A percentile compares a stretch with the other conserved stretches of the same genome.
Evolutionary conservation across 2,888 invertebrate species (phyloP).

Genomic region (Antheraea yamamai): DNA sequence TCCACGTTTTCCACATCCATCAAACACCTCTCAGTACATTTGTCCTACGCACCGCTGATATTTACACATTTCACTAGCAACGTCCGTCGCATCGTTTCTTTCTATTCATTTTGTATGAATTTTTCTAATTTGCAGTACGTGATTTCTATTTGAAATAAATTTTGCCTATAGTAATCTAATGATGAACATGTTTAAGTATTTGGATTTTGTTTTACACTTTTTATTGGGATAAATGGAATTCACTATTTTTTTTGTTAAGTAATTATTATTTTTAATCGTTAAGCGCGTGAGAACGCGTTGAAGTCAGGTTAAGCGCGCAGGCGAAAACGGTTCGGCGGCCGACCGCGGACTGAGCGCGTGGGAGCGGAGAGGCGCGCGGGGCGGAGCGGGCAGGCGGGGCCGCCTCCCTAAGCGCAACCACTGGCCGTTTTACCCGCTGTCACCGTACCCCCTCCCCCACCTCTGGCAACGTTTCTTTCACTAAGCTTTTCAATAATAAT

Average conservation of each 20-base stretch:
- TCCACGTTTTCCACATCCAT: conserved; percentile 78
- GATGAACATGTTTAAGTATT: background rate
- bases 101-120: conserved; percentile 33
- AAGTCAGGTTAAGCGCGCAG: conserved; percentile 38
- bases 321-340: conserved; percentile 60
- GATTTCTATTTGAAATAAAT: background rate
- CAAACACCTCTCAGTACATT: conserved; percentile 62
- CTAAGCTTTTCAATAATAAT: conserved; percentile 68
- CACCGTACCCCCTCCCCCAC: conserved; percentile 53
- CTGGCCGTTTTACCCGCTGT: conserved; percentile 72
- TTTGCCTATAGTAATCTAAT: background rate
- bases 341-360: conserved; percentile 73
- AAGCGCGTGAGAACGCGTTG: conserved; percentile 42
- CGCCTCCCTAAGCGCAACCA: conserved; percentile 49
- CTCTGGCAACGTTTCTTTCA: conserved; percentile 42
- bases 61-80: conserved; percentile 56
- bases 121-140: conserved; percentile 20
- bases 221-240: background rate
- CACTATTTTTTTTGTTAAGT: conserved; percentile 7
- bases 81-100: conserved; percentile 60
- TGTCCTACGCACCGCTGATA: conserved; percentile 40
- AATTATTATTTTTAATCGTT: conserved; percentile 25
- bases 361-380: conserved; percentile 52
- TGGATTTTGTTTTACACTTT: background rate
- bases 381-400: conserved; percentile 47